These are phyloP conservation scores for Chymomyza amoena DNA, from an alignment of 2,888 invertebrate genomes.

Conservation along the genomic window DNA sequence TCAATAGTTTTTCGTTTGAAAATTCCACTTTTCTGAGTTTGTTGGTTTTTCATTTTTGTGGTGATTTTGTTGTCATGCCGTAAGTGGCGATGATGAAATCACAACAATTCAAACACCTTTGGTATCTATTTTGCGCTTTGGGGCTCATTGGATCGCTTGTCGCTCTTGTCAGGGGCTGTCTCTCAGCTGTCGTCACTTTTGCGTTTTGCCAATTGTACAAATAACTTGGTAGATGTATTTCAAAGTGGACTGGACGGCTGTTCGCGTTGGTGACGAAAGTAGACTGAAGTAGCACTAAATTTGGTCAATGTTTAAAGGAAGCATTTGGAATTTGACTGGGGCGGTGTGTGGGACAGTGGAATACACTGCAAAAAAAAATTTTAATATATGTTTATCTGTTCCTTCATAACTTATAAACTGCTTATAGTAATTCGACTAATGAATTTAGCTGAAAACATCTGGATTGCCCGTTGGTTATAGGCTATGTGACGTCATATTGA, in stretches of 20 bases:
- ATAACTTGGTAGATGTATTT: background rate
- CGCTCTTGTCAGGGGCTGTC: background rate
- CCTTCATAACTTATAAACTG: too few species aligned
- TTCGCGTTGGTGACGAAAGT: background rate
- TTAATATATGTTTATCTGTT: too few species aligned
- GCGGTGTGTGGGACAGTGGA: too few species aligned
- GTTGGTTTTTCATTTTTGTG: slow-evolving; percentile 30
- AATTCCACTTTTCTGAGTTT: slow-evolving; percentile 66
- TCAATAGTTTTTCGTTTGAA: slow-evolving; percentile 32
- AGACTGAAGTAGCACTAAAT: background rate
- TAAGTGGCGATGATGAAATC: slow-evolving; percentile 71
- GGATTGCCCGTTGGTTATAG: too few species aligned
- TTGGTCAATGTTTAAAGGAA: background rate
- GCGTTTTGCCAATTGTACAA: background rate
- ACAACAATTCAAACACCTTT: slow-evolving; percentile 72
- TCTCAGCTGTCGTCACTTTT: background rate
- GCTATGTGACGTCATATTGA: too few species aligned
- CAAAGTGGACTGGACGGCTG: background rate
- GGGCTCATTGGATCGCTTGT: background rate
- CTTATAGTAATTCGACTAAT: too few species aligned
- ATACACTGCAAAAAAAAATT: too few species aligned
- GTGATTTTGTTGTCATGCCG: slow-evolving; percentile 33
- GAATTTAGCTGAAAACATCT: too few species aligned
- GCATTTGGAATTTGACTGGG: background rate
- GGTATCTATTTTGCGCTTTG: slow-evolving; percentile 63